phyloP scores from a whole-genome alignment of 2,888 invertebrate genomes.

The Alloscopus bannaensis region DNA sequence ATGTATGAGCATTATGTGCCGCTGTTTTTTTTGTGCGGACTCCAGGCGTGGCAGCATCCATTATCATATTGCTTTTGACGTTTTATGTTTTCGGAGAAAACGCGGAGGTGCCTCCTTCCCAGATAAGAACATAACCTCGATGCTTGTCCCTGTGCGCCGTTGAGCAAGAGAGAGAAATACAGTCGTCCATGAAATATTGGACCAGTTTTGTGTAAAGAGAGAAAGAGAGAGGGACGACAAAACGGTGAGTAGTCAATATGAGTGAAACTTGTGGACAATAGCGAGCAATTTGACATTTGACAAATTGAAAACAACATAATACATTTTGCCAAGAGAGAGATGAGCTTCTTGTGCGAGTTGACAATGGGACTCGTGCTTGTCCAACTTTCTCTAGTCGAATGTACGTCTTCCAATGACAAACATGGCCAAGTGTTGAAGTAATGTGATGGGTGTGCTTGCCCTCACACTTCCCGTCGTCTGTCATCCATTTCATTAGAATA shows the following conservation, averaged over 20 bases:
- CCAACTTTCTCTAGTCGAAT: too few species aligned
- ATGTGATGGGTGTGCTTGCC: constrained; percentile 8
- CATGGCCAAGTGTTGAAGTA: background rate
- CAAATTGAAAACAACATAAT: constrained; percentile 60
- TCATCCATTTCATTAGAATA: constrained; percentile 44
- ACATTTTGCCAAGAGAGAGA: too few species aligned
- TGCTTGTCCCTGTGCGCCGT: background rate
- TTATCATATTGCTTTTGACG: constrained; percentile 60
- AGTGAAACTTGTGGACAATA: constrained; percentile 18
- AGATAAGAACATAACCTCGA: background rate
- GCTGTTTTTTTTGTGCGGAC: too few species aligned
- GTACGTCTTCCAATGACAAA: too few species aligned
- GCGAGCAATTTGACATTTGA: constrained; percentile 63
- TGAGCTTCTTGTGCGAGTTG: too few species aligned
- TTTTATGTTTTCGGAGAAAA: constrained; percentile 37
- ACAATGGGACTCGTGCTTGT: too few species aligned
- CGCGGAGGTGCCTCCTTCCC: constrained; percentile 13
- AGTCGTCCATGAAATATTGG: constrained; percentile 36
- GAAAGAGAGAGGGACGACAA: constrained; percentile 33
- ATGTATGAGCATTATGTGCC: too few species aligned
- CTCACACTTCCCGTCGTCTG: too few species aligned
- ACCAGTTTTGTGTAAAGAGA: constrained; percentile 31
- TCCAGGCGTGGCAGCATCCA: constrained; percentile 63
- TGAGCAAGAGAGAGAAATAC: too few species aligned
- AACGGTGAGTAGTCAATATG: constrained; percentile 55